Evolutionary conservation across 2,888 invertebrate genomes (phyloP).

Genomic region (Chaetogeoica ovagalla): DNA sequence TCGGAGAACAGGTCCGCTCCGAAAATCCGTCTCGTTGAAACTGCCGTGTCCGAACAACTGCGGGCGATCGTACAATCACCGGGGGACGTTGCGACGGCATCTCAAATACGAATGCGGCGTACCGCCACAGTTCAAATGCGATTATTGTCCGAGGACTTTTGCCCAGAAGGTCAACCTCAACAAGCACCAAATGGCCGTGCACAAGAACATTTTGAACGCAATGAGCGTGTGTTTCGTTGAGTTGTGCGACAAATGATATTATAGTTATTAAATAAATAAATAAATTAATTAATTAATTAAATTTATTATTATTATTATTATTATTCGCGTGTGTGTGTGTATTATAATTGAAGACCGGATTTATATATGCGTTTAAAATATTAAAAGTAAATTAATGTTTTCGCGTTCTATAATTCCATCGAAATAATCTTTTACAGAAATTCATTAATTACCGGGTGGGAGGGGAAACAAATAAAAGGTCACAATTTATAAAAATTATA

Average conservation of each 20-base stretch:
- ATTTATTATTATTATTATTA: too few relatives aligned
- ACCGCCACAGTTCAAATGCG: slow-evolving; percentile 79
- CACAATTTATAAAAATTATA: too few relatives aligned
- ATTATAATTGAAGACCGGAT: too few relatives aligned
- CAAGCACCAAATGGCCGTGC: slow-evolving; percentile 50
- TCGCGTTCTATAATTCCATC: too few relatives aligned
- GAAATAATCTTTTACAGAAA: too few relatives aligned
- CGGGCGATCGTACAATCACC: slow-evolving; percentile 58
- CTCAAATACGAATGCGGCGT: slow-evolving; percentile 85
- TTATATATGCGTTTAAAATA: too few relatives aligned
- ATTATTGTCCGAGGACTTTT: slow-evolving; percentile 56
- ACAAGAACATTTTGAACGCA: slow-evolving; percentile 42
- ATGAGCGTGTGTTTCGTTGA: slow-evolving; percentile 39
- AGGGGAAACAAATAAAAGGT: too few relatives aligned
- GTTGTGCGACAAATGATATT: slow-evolving; percentile 14
- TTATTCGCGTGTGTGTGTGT: too few relatives aligned
- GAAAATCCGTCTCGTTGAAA: slow-evolving; percentile 5
- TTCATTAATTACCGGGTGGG: too few relatives aligned
- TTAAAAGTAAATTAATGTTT: too few relatives aligned
- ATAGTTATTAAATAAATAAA: too few relatives aligned
- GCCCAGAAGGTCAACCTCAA: slow-evolving; percentile 54
- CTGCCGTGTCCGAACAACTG: slow-evolving; percentile 57
- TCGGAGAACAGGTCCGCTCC: background rate
- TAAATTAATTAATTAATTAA: too few relatives aligned
- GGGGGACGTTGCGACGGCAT: slow-evolving; percentile 59